phyloP scores from a whole-genome alignment of 2,113 vertebrate genomes.

The Craseonycteris thonglongyai region DNA sequence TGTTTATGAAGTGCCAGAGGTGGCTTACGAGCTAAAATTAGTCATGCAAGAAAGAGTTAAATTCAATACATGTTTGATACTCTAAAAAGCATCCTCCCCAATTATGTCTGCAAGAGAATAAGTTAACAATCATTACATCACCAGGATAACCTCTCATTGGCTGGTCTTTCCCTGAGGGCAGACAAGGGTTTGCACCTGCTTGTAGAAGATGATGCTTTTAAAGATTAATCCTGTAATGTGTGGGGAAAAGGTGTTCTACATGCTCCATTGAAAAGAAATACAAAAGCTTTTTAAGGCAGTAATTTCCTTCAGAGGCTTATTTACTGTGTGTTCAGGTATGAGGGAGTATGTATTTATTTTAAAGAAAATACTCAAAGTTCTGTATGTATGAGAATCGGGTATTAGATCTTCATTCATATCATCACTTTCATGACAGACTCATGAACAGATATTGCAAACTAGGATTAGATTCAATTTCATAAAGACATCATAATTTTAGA shows the following conservation, averaged over 20 bases:
- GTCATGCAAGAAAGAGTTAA: conserved; percentile 10
- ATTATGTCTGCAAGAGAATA: not conserved
- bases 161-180: not conserved
- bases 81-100: not conserved
- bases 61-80: not conserved
- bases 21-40: not conserved
- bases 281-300: not conserved
- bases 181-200: not conserved
- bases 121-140: conserved; percentile 23
- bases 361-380: not conserved
- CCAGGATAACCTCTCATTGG: not conserved
- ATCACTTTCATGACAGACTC: not conserved
- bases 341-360: not conserved
- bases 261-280: not conserved
- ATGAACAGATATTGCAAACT: not conserved
- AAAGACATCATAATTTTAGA: not conserved
- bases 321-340: not conserved
- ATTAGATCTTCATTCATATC: not conserved
- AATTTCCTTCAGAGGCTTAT: not conserved
- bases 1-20: not conserved
- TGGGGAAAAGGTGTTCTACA: not conserved
- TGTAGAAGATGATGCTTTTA: conserved; percentile 10
- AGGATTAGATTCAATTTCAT: not conserved
- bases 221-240: not conserved
- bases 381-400: not conserved